A percentile compares a stretch with the other conserved stretches of the same genome.
phyloP scores from a whole-genome alignment of 2,797 vertebrate genomes.

The Trachops cirrhosus region DNA sequence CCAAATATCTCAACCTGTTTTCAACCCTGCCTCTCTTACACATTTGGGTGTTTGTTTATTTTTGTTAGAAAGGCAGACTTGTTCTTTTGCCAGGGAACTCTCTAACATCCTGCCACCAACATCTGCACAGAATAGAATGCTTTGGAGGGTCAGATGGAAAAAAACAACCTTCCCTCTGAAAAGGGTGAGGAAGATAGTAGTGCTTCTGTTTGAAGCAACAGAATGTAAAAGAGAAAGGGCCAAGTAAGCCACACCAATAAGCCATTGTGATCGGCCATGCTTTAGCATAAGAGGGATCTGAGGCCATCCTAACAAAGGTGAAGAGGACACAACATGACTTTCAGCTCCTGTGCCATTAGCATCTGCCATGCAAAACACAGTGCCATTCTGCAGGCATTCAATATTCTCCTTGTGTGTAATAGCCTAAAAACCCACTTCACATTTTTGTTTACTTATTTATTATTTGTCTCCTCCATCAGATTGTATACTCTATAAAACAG shows the following conservation, averaged over 20 bases:
- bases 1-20: not conserved
- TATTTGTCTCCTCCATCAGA: not conserved
- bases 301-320: not conserved
- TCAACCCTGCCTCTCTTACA: not conserved
- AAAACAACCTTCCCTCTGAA: conserved; percentile 38
- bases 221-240: not conserved
- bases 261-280: not conserved
- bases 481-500: not conserved
- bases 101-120: conserved; percentile 56
- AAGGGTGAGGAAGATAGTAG: conserved; percentile 37
- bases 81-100: conserved; percentile 49
- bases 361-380: not conserved
- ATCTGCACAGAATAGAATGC: conserved; percentile 59
- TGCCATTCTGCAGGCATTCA: not conserved
- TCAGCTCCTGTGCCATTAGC: not conserved
- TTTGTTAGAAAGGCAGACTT: conserved; percentile 55
- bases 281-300: not conserved
- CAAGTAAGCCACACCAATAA: not conserved
- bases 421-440: not conserved
- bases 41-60: not conserved
- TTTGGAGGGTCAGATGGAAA: conserved; percentile 22
- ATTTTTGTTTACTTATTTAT: not conserved
- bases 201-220: conserved; percentile 52
- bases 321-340: not conserved
- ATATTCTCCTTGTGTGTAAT: not conserved